These are phyloP conservation scores for Coregonus suidteri DNA, from an alignment of 2,797 vertebrate species.

Conservation along the genomic window DNA sequence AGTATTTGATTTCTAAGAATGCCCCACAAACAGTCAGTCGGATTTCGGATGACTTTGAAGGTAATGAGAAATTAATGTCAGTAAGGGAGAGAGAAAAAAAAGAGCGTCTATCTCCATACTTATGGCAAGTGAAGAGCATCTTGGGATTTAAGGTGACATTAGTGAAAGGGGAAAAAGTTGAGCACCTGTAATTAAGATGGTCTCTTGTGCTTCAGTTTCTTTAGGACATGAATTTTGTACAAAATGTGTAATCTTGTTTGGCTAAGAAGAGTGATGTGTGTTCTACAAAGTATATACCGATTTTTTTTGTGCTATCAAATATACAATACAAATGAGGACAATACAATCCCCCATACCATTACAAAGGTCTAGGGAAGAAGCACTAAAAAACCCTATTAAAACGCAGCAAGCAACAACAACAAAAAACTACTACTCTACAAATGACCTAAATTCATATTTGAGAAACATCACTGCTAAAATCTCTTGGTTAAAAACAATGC, in stretches of 20 bases:
- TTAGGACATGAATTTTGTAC: constrained; percentile 63
- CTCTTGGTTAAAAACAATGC: constrained; percentile 79
- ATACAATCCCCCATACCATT: constrained; percentile 64
- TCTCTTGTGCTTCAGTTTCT: constrained; percentile 76
- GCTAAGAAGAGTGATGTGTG: constrained; percentile 69
- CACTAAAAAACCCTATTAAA: constrained; percentile 68
- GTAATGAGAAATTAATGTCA: constrained; percentile 43
- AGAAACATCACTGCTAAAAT: constrained; percentile 72
- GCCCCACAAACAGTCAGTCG: constrained; percentile 80
- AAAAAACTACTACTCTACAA: constrained; percentile 70
- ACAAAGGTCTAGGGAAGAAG: constrained; percentile 66
- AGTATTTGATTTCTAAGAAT: constrained; percentile 77
- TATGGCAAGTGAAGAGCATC: constrained; percentile 29
- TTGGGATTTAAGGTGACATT: constrained; percentile 62
- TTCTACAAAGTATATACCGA: constrained; percentile 64
- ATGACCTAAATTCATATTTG: constrained; percentile 65
- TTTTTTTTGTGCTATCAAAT: constrained; percentile 67
- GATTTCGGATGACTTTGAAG: constrained; percentile 69
- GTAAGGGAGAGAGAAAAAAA: constrained; percentile 39
- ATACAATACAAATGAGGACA: constrained; percentile 63
- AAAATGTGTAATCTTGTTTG: constrained; percentile 78
- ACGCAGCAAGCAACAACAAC: constrained; percentile 61
- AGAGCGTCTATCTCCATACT: constrained; percentile 39
- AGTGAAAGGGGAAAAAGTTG: constrained; percentile 66
- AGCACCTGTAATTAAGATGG: constrained; percentile 73